Percentiles rank a stretch among this genome's conserved stretches.
Conservation (phyloP, 2,113 vertebrate species). For the Pomatostomus ruficeps region DNA sequence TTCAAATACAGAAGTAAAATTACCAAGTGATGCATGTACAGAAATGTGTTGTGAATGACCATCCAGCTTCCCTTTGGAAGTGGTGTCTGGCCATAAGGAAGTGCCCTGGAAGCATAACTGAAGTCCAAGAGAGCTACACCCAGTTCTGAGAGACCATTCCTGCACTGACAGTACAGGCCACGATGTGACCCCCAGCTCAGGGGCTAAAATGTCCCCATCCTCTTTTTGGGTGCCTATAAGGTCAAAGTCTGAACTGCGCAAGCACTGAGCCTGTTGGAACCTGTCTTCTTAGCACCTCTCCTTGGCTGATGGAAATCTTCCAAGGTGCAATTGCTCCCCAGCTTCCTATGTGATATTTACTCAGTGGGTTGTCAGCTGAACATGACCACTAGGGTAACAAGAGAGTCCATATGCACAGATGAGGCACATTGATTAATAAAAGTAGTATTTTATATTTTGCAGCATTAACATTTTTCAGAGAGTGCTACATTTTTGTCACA, state of each 20-base stretch:
- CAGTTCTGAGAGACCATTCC: neutral
- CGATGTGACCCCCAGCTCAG: neutral
- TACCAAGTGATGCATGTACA: accelerated
- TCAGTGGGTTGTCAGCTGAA: neutral
- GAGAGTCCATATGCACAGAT: neutral
- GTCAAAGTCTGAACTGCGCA: neutral
- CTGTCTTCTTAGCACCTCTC: neutral
- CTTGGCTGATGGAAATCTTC: neutral
- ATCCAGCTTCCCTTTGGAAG: neutral
- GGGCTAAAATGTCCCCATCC: accelerated
- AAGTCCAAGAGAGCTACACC: neutral
- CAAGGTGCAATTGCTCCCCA: neutral
- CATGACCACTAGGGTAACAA: neutral
- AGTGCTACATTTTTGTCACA: neutral
- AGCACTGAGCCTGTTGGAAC: neutral
- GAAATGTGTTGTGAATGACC: neutral
- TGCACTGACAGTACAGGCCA: accelerated
- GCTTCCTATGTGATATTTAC: neutral
- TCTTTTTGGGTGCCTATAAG: neutral
- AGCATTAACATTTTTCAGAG: neutral
- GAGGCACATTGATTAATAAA: neutral
- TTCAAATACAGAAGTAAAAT: neutral
- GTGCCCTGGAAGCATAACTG: neutral
- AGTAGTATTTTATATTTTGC: neutral
- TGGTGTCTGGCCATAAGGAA: neutral